Evolutionary conservation across 2,888 invertebrate species (phyloP), one percentile per base, ranked within the genome.

Genomic region (Agapetus fuscipes): DNA sequence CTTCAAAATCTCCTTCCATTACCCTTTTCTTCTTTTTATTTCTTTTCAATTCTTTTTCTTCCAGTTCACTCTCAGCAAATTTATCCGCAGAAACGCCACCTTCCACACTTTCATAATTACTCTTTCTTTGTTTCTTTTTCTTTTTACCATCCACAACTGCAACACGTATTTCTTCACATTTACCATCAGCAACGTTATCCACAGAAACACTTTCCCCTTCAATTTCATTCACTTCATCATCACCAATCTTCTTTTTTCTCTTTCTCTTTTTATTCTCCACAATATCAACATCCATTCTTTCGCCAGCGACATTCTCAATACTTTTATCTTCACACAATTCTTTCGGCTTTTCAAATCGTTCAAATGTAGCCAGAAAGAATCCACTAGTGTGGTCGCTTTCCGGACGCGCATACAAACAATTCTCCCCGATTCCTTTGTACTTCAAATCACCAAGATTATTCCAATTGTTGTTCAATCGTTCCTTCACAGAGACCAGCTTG

Each of bases 351-450:
- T 17, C 20, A 11, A 5, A 24, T 11, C 15, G 70, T 58, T 87
- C 86, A 52, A 97, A 83, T 34, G 94, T 77, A 1, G 96, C 94
- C 24, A 97, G 74, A 62, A 98, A 98, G 63, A 98, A 96, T 2
- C 97, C 97, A 58, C 86, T 93, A 0, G 93, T 90, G 3, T 78
- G 62, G 64, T 94, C 91, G 0, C 67, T 61, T 3, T 84, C 76
- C 0, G 87, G 80, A 49, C 69, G 74, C 1, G 88, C 76, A 54
- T 91, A 84, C 27, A 97, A 56, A 57, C 93, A 94, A 46, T 75
- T 75, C 5, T 77, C 67, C 3, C 82, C 82, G 53, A 83, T 72
- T 36, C 76, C 74, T 0, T 72, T 68, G 50, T 76, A 83, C 50
- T 78, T 71, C 2, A 66, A 60, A 2, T 77, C 78, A 1, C 84